Conservation (phyloP, 1,140 invertebrate genomes). For the Anagrus nilaparvatae region DNA sequence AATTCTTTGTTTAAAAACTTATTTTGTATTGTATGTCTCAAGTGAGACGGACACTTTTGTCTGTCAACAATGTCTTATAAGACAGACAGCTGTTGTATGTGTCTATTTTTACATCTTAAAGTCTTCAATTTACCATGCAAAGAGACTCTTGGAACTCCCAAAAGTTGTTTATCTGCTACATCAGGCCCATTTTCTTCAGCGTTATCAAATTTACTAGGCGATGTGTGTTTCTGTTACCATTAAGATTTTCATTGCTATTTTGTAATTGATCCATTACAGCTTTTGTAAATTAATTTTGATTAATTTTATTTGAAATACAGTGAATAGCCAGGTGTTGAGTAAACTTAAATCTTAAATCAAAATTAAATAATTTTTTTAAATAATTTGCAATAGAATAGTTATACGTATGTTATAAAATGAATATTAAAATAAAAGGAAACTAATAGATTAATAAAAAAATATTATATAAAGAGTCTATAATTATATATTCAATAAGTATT, state of each 20-base stretch:
- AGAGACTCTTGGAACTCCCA: conserved; percentile 60
- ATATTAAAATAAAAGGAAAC: too few relatives aligned
- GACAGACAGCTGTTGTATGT: too few relatives aligned
- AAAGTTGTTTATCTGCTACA: conserved; percentile 48
- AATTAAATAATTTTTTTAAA: too few relatives aligned
- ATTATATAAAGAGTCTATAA: too few relatives aligned
- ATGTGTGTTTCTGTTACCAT: conserved; percentile 1
- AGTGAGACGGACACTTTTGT: too few relatives aligned
- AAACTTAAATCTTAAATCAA: conserved; percentile 21
- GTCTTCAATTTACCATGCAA: conserved; percentile 77
- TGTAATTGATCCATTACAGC: conserved; percentile 10
- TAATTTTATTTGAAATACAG: conserved; percentile 9
- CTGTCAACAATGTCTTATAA: too few relatives aligned
- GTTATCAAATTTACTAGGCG: conserved; percentile 12
- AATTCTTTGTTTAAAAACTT: too few relatives aligned
- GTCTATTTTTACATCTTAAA: conserved; percentile 87
- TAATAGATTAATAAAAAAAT: too few relatives aligned
- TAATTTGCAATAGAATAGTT: too few relatives aligned
- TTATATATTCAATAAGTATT: too few relatives aligned
- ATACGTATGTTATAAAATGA: too few relatives aligned
- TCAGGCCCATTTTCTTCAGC: conserved; percentile 35
- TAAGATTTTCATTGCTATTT: not conserved
- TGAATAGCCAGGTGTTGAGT: conserved; percentile 19
- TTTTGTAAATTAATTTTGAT: conserved; percentile 11
- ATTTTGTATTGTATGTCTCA: too few relatives aligned